phyloP scores from a whole-genome alignment of 2,888 invertebrate species.

The Dinocampus coccinellae region DNA sequence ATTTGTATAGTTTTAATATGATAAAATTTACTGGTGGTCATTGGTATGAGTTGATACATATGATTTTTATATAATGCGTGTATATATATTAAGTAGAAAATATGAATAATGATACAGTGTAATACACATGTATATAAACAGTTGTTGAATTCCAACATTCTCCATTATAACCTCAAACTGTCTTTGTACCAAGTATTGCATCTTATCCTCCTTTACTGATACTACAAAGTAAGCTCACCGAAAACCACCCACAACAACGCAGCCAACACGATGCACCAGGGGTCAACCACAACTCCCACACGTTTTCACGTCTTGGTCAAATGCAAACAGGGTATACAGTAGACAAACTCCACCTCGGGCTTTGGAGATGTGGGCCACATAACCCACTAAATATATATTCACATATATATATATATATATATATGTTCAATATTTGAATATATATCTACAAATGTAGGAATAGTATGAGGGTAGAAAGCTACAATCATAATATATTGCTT shows the following conservation, averaged over 20 bases:
- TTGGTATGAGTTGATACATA: neutral
- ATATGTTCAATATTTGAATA: too few relatives aligned
- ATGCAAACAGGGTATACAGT: constrained; percentile 32
- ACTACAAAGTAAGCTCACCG: constrained; percentile 7
- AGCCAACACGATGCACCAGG: constrained; percentile 21
- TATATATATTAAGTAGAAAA: neutral
- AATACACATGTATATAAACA: neutral
- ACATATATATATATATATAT: neutral
- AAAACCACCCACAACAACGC: constrained; percentile 21
- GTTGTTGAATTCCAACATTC: constrained; percentile 25
- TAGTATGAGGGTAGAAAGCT: neutral
- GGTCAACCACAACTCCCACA: constrained; percentile 44
- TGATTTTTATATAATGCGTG: neutral
- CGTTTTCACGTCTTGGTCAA: constrained; percentile 38
- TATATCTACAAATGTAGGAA: constrained; percentile 9
- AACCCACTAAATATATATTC: neutral
- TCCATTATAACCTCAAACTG: constrained; percentile 26
- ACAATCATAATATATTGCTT: constrained; percentile 45
- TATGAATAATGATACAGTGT: constrained; percentile 26
- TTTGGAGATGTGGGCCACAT: neutral
- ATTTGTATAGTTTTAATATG: too few relatives aligned
- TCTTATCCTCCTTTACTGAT: constrained; percentile 20
- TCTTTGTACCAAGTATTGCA: neutral
- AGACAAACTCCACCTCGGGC: neutral
- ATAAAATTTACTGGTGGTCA: too few relatives aligned